phyloP scores from a whole-genome alignment of 1,140 invertebrate species.

The Drosophila bipectinata region DNA sequence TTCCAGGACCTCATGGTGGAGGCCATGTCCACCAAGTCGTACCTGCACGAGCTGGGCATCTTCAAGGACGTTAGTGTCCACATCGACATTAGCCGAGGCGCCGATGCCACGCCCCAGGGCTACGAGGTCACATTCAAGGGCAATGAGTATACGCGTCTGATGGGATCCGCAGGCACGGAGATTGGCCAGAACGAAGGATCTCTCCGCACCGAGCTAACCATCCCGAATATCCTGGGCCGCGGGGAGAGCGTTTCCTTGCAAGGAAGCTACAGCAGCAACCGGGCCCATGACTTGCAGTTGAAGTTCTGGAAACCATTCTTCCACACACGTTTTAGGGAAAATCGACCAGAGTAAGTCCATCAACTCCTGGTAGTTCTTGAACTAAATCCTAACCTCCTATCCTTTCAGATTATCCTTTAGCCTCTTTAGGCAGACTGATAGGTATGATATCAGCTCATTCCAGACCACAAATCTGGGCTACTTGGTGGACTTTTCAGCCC shows the following conservation, averaged over 20 bases:
- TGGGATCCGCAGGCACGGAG: slow-evolving; percentile 80
- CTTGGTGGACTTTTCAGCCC: slow-evolving; percentile 66
- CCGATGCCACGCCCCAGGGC: slow-evolving; percentile 73
- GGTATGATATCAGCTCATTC: slow-evolving; percentile 71
- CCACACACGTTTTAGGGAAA: slow-evolving; percentile 75
- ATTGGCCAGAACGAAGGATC: slow-evolving; percentile 83
- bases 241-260: slow-evolving; percentile 80
- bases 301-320: slow-evolving; percentile 83
- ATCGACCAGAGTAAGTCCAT: slow-evolving; percentile 79
- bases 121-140: slow-evolving; percentile 81
- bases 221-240: slow-evolving; percentile 78
- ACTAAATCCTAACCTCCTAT: not conserved
- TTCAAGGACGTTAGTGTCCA: slow-evolving; percentile 79
- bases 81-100: slow-evolving; percentile 75
- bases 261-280: slow-evolving; percentile 78
- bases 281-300: slow-evolving; percentile 74
- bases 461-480: slow-evolving; percentile 74
- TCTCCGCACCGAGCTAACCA: slow-evolving; percentile 70
- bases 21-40: slow-evolving; percentile 73
- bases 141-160: slow-evolving; percentile 70
- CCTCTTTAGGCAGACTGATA: slow-evolving; percentile 75
- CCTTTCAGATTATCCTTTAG: slow-evolving; percentile 72
- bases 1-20: slow-evolving; percentile 82
- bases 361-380: not conserved
- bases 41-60: slow-evolving; percentile 80